Percentiles rank a stretch among this genome's conserved stretches.
Evolutionary conservation across 2,113 vertebrate genomes (phyloP).

Genomic region (Semnornis frantzii): DNA sequence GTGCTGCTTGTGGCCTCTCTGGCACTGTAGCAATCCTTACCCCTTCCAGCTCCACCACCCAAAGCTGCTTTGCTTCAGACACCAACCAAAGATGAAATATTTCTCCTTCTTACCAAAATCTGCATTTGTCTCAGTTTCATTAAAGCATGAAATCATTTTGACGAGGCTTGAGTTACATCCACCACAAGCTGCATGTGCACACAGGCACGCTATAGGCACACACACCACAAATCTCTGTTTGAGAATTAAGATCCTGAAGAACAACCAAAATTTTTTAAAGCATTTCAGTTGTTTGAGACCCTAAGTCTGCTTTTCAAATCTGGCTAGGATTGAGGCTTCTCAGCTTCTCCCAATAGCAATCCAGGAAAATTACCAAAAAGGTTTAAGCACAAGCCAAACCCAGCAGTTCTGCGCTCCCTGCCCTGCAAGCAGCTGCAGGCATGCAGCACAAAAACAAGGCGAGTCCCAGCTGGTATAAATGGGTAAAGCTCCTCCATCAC

Average conservation of each 20-base stretch:
- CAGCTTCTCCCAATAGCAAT: neutral
- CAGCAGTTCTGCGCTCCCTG: accelerated
- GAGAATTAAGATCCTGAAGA: neutral
- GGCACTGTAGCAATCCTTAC: accelerated
- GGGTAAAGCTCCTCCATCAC: neutral
- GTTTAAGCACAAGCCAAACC: neutral
- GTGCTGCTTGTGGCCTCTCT: neutral
- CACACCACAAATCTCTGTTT: neutral
- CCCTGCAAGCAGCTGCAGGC: accelerated
- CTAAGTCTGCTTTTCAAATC: neutral
- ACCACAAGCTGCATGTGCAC: neutral
- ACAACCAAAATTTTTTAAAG: neutral
- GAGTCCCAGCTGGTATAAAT: neutral
- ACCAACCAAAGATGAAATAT: neutral
- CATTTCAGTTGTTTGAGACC: neutral
- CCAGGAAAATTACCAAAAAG: neutral
- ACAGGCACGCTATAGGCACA: accelerated
- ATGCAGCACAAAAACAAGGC: neutral
- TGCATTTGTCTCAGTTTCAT: neutral
- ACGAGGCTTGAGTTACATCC: neutral
- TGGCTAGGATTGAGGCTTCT: neutral
- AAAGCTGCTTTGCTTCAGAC: neutral
- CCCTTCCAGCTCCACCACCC: neutral
- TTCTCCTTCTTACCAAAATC: neutral
- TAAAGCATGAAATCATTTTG: neutral